These are phyloP conservation scores for Xanthorhoe spadicearia DNA, from an alignment of 2,888 invertebrate species.

Conservation along the genomic window DNA sequence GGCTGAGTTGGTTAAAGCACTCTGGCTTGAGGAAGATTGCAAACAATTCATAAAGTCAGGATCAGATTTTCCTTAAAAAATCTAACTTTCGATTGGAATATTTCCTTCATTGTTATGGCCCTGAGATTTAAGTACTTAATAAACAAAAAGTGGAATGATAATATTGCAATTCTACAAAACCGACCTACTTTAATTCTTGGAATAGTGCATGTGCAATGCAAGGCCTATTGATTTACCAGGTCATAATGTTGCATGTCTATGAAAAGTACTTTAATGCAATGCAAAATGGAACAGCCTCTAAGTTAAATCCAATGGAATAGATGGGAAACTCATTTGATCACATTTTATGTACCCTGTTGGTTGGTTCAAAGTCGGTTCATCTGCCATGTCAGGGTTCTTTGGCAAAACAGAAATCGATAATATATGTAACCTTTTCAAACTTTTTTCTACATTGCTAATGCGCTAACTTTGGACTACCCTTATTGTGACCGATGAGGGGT, in stretches of 20 bases:
- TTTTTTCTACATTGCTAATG: not conserved
- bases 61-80: too few species aligned
- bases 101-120: not conserved
- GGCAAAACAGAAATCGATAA: not conserved
- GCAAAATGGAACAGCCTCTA: constrained; percentile 1
- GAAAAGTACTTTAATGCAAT: constrained; percentile 13
- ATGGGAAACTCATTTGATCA: not conserved
- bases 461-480: not conserved
- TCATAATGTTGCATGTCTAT: constrained; percentile 23
- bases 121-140: not conserved
- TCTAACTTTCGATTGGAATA: not conserved
- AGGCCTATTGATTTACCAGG: constrained; percentile 28
- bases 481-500: not conserved
- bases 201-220: constrained; percentile 26
- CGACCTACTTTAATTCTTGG: constrained; percentile 29
- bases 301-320: not conserved
- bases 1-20: too few species aligned
- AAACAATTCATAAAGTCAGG: too few species aligned
- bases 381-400: not conserved
- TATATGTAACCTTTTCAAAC: not conserved
- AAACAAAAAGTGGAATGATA: constrained; percentile 13
- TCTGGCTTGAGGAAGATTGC: too few species aligned
- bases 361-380: not conserved
- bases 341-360: not conserved
- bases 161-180: constrained; percentile 18